Evolutionary conservation across 2,113 vertebrate species (phyloP), one percentile per base, ranked within the genome.

Genomic region (Stegastes partitus): DNA sequence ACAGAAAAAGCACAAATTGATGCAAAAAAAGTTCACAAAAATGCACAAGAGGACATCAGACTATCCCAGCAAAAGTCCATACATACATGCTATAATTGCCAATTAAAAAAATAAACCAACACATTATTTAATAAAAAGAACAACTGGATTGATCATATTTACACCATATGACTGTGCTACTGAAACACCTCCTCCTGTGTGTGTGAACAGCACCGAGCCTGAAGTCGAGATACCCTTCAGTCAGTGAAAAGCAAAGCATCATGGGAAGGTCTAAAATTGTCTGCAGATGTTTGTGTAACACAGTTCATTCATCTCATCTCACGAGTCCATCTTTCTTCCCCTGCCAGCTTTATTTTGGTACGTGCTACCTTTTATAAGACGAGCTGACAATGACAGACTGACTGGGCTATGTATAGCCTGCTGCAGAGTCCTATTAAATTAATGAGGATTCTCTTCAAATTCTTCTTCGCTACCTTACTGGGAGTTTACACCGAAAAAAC

Each of bases 311-410:
- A 25, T 74, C 22, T 49, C 22, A 61, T 77, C 44, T 53, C 12
- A 18, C 49, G 4, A 55, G 63, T 64, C 44, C 37, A 69, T 64
- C 58, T 47, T 25, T 85, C 63, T 56, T 67, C 34, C 37, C 56
- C 68, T 78, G 63, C 64, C 69, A 57, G 49, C 61, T 54, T 84
- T 75, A 81, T 71, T 87, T 78, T 79, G 57, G 74, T 84, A 64
- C 66, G 23, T 53, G 68, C 21, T 74, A 72, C 71, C 75, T 81
- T 84, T 80, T 76, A 68, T 73, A 68, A 28, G 76, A 51, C 1
- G 53, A 49, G 47, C 54, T 73, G 79, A 85, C 84, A 76, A 72
- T 79, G 75, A 84, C 57, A 54, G 79, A 82, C 62, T 79, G 86
- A 87, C 70, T 76, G 37, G 49, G 70, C 81, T 84, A 78, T 78